A percentile compares a stretch with the other conserved stretches of the same genome.
Conservation (phyloP, 2,888 invertebrate species). For the Acleris cristana region DNA sequence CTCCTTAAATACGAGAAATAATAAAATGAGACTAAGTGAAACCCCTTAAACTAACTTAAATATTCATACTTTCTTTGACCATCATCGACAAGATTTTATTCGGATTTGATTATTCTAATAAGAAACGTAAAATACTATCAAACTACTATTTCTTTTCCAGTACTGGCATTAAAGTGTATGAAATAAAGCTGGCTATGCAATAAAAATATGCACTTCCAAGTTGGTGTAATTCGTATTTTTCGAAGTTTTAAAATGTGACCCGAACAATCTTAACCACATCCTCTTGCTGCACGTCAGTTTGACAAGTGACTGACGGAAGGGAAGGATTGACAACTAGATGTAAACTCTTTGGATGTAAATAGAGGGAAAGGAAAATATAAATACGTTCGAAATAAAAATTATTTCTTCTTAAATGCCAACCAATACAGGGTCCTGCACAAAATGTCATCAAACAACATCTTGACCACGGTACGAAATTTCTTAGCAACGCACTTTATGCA, state of each 20-base stretch:
- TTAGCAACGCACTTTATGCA: constrained; percentile 64
- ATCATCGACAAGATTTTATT: no score
- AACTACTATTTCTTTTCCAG: background rate
- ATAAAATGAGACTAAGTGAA: no score
- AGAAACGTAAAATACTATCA: background rate
- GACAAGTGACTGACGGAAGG: background rate
- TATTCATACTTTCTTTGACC: no score
- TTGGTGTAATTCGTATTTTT: no score
- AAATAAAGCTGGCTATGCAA: constrained; percentile 2
- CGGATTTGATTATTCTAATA: background rate
- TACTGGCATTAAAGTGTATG: background rate
- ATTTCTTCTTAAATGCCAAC: constrained; percentile 1
- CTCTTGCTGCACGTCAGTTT: background rate
- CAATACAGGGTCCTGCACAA: constrained; percentile 9
- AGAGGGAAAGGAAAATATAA: constrained; percentile 11
- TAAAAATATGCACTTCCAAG: background rate
- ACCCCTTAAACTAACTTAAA: no score
- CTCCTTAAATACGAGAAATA: no score
- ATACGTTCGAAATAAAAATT: background rate
- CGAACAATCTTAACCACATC: background rate
- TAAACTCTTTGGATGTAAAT: constrained; percentile 30
- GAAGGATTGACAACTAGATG: background rate
- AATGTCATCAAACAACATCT: constrained; percentile 47
- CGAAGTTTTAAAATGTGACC: background rate
- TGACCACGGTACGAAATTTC: constrained; percentile 59